Base-by-base conservation (phyloP, 2,888 invertebrate species). In the Argyresthia goedartella region DNA sequence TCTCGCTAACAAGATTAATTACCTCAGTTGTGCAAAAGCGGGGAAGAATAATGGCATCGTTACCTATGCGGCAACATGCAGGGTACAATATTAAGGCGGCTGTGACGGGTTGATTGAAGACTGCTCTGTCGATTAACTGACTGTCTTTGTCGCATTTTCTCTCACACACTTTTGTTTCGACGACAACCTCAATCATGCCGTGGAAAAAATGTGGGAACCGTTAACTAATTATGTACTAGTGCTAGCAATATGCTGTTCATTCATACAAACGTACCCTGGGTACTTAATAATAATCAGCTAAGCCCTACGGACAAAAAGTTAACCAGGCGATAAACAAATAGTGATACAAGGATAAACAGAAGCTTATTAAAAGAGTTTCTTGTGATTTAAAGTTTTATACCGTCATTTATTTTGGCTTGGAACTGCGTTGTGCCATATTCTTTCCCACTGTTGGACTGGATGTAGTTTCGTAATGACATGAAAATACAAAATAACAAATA, bases 161-260 rank as follows among this genome's bases (percentile, higher is more conserved):
- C 53, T 50, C 53, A 50, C 53, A 50, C 53, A 53, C 48, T 43
- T 36, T 50, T 35, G 35, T 35, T 11, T 50, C 34, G 50, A 14
- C 50, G 13, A 43, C 41, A 51, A 9, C 49, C 43, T 25, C 16
- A 48, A 51, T 34, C 14, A 53, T 50, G 15, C 13, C 15, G 15
- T 14, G 44, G 48, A 49, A 53, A 51, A 53, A 53, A 47, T 25
- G 53, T 53, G 53, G 13, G 53, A 53, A 53, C 7, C 41, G 25
- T 46, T 35, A 49, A 11, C 41, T 36, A 39, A 36, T 39, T 36
- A 14, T 49, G 14, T 35, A 49, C 36, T 25, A 2, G 25, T 25
- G 6, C 3, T 25, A 25, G n/a, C n/a, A 25, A 25, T 25, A 25
- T 25, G 25, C 25, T 25, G 39, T 49, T 16, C 47, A 33, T 16